Evolutionary conservation across 2,888 invertebrate genomes (phyloP), one percentile per base, ranked within the genome.

Genomic region (Schrankia costaestrigalis): DNA sequence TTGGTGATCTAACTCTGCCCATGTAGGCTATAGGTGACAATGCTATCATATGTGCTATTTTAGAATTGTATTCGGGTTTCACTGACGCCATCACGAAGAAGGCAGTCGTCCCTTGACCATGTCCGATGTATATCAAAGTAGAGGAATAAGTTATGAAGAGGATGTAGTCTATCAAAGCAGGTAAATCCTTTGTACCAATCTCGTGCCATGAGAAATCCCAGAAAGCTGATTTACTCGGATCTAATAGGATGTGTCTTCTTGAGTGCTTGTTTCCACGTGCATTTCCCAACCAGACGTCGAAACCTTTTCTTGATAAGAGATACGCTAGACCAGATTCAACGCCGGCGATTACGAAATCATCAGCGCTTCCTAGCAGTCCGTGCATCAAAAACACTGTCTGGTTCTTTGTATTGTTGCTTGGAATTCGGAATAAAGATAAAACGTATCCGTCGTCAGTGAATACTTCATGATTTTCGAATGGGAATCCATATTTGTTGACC

Each of bases 131-230:
- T 46, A 89, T 89, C 0, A 95, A 30, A n/a, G 89, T 73, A 2
- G 76, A 40, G 19, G 85, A 69, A 0, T 84, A 77, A 0, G 92
- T 93, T 3, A 43, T 34, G 0, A 75, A 52, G 0, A 93, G 64
- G 0, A 92, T 83, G 58, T 92, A 90, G 61, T 97, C 93, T 17
- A 97, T 92, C 82, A 92, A 93, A 0, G 93, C 91, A 2, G 97
- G 95, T 1, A 97, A 61, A 70, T 97, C 97, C 55, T 87, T 90
- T 10, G 80, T 64, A 0, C 93, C 95, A 63, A 96, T 95, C 66
- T 95, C 93, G 66, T 97, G 93, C 92, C 93, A 97, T 27, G 94
- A 93, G 46, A 92, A 93, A 28, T 90, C 77, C 93, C 93, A 93
- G 58, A 90, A 93, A 5, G 69, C 59, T 0, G 68, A 50, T 4